phyloP scores from a whole-genome alignment of 2,113 vertebrate species.

The Pristiophorus japonicus region DNA sequence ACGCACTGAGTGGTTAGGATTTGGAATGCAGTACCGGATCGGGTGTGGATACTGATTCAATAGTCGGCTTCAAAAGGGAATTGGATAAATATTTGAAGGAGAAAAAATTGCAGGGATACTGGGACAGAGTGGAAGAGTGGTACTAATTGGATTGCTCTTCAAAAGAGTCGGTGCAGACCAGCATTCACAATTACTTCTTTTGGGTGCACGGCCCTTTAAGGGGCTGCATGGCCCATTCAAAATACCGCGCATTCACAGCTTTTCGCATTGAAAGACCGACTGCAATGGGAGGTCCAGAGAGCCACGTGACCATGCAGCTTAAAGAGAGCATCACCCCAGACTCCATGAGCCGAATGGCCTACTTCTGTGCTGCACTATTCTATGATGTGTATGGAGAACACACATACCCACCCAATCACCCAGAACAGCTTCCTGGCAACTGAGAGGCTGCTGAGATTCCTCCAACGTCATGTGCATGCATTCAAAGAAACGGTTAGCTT shows the following conservation, averaged over 20 bases:
- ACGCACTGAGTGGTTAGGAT: background rate
- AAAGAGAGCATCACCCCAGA: too few species aligned
- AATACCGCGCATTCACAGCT: too few species aligned
- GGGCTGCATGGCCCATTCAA: too few species aligned
- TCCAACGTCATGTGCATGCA: background rate
- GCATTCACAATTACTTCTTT: too few species aligned
- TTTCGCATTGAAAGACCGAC: too few species aligned
- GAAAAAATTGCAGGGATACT: background rate
- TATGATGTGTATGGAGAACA: background rate
- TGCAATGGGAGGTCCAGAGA: too few species aligned
- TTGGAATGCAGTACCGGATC: background rate
- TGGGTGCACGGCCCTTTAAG: too few species aligned
- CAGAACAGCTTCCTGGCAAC: background rate
- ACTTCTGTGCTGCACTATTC: background rate
- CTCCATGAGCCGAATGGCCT: background rate
- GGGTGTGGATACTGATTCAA: background rate
- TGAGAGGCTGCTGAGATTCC: background rate
- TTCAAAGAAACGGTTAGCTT: background rate
- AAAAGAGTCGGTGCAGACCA: background rate
- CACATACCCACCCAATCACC: background rate
- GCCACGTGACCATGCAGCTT: too few species aligned
- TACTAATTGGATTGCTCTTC: background rate
- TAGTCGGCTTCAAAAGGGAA: background rate
- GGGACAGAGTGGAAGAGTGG: background rate
- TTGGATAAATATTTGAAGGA: background rate